Conservation (phyloP, 2,113 vertebrate genomes). For the Bungarus multicinctus region DNA sequence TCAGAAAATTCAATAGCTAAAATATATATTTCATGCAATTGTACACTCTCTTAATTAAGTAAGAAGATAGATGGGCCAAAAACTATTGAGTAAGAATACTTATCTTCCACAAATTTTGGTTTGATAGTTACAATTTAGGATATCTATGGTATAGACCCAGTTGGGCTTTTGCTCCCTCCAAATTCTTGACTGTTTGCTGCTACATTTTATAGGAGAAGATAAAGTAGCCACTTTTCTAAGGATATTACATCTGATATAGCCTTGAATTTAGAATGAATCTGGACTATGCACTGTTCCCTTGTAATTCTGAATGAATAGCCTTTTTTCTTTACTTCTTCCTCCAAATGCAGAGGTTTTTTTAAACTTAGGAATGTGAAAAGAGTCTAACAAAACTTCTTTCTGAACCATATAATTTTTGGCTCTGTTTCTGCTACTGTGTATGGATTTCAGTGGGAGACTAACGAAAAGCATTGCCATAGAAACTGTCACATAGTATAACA, state of each 20-base stretch:
- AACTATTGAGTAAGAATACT: not conserved
- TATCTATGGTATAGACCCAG: not conserved
- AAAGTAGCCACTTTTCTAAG: not conserved
- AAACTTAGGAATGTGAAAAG: not conserved
- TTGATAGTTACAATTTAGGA: not conserved
- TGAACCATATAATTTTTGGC: constrained; percentile 36
- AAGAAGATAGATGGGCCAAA: not conserved
- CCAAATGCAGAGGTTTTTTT: not conserved
- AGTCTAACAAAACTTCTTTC: not conserved
- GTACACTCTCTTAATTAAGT: not conserved
- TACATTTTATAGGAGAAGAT: not conserved
- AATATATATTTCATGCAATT: not conserved
- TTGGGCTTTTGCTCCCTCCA: not conserved
- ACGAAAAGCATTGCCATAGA: constrained; percentile 53
- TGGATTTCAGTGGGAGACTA: constrained; percentile 29
- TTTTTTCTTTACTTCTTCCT: not conserved
- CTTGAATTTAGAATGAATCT: not conserved
- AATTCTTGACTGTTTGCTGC: not conserved
- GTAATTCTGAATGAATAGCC: not conserved
- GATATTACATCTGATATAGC: not conserved
- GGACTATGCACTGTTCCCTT: not conserved
- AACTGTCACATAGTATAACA: constrained; percentile 52
- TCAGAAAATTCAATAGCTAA: not conserved
- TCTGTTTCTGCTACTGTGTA: constrained; percentile 32
- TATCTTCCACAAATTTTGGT: not conserved